These are phyloP conservation scores for Momotus momota DNA, from an alignment of 2,797 vertebrate species.

Conservation along the genomic window DNA sequence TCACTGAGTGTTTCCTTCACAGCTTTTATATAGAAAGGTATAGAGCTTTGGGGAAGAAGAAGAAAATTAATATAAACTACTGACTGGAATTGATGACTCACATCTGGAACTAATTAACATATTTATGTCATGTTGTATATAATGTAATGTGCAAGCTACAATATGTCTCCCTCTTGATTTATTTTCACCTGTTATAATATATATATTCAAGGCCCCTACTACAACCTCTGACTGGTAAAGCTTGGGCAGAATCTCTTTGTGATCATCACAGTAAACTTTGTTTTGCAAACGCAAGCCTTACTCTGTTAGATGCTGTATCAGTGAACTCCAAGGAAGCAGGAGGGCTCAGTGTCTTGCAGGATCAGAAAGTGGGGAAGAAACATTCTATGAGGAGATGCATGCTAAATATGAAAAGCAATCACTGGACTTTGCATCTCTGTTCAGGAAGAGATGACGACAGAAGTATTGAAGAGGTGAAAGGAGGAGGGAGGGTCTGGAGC, in stretches of 20 bases:
- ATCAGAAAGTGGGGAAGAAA: neutral
- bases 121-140: neutral
- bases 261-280: neutral
- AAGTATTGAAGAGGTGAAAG: neutral
- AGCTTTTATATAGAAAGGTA: neutral
- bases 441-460: neutral
- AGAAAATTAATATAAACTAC: neutral
- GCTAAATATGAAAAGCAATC: neutral
- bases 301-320: neutral
- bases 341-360: neutral
- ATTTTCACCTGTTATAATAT: neutral
- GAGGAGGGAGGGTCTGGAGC: neutral
- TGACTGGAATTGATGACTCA: neutral
- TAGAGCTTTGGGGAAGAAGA: neutral
- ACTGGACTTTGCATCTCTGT: neutral
- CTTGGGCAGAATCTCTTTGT: neutral
- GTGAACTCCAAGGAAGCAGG: neutral
- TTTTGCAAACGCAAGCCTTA: neutral
- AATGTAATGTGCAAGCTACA: neutral
- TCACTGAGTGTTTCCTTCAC: neutral
- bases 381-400: neutral
- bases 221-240: neutral
- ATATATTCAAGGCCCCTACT: neutral
- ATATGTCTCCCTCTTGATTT: neutral
- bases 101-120: neutral